A percentile compares a stretch with the other conserved stretches of the same genome.
Evolutionary conservation across 2,797 vertebrate genomes (phyloP).

Genomic region (Bradypodion pumilum): DNA sequence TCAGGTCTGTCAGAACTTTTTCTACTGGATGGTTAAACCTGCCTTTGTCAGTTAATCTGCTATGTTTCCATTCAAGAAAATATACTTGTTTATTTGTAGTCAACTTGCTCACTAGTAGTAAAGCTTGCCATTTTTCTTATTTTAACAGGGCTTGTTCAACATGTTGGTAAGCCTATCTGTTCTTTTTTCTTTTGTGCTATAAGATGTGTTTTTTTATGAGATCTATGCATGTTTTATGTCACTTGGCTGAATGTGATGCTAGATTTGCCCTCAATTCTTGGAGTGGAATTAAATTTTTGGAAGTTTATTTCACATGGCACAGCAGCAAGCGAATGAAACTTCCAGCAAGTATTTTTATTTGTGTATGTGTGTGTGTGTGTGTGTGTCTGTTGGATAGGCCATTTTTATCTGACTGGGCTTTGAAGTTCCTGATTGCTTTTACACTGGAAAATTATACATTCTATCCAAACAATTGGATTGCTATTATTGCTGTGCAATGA

Average conservation of each 20-base stretch:
- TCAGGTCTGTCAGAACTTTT: neutral
- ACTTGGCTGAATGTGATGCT: neutral
- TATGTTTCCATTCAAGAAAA: neutral
- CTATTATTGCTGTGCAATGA: neutral
- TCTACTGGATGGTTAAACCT: too few species aligned
- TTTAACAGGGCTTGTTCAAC: neutral
- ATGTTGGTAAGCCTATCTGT: neutral
- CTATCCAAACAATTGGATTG: neutral
- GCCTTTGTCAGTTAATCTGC: neutral
- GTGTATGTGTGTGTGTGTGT: neutral
- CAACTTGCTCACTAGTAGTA: neutral
- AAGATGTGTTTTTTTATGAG: neutral
- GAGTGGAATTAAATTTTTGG: neutral
- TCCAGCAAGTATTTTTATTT: neutral
- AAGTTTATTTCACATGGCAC: neutral
- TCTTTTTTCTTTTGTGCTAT: neutral
- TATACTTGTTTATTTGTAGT: neutral
- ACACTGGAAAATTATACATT: neutral
- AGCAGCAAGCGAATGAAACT: neutral
- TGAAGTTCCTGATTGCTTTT: neutral
- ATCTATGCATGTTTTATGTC: conserved; percentile 10
- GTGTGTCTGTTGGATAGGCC: neutral
- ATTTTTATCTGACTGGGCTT: neutral
- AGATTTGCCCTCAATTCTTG: neutral
- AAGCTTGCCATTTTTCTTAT: neutral